These are phyloP conservation scores for Crypturellus tataupa DNA, from an alignment of 2,797 vertebrate species.

Conservation along the genomic window DNA sequence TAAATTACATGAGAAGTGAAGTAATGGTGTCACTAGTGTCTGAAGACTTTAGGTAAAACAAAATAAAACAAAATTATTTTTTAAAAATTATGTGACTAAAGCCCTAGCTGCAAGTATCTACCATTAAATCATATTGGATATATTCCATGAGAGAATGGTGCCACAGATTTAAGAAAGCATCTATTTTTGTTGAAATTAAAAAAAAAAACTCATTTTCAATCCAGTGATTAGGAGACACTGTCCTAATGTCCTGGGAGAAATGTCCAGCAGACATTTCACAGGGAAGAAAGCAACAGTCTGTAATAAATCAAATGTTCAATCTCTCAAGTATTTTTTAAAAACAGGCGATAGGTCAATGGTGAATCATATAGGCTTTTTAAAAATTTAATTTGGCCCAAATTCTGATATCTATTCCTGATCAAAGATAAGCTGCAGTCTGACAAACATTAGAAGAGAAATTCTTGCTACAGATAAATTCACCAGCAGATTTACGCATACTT, in stretches of 20 bases:
- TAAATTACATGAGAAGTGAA: not conserved
- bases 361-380: not conserved
- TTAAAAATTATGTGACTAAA: not conserved
- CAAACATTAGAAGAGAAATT: not conserved
- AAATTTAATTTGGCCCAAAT: constrained; percentile 10
- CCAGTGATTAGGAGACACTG: not conserved
- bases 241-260: too few relatives aligned
- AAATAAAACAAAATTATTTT: not conserved
- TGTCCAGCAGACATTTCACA: not conserved
- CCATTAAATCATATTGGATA: not conserved
- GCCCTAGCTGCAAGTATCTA: not conserved
- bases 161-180: not conserved
- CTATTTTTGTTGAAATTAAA: not conserved
- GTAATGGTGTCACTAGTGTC: not conserved
- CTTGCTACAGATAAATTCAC: not conserved
- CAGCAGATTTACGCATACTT: constrained; percentile 13
- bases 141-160: not conserved
- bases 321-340: not conserved
- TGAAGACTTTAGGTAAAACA: not conserved
- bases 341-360: not conserved
- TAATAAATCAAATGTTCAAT: not conserved
- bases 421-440: not conserved
- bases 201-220: not conserved
- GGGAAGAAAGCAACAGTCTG: not conserved
- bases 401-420: not conserved